Evolutionary conservation across 2,888 invertebrate species (phyloP), one percentile per base, ranked within the genome.

Genomic region (Hydrotaea diabolus): DNA sequence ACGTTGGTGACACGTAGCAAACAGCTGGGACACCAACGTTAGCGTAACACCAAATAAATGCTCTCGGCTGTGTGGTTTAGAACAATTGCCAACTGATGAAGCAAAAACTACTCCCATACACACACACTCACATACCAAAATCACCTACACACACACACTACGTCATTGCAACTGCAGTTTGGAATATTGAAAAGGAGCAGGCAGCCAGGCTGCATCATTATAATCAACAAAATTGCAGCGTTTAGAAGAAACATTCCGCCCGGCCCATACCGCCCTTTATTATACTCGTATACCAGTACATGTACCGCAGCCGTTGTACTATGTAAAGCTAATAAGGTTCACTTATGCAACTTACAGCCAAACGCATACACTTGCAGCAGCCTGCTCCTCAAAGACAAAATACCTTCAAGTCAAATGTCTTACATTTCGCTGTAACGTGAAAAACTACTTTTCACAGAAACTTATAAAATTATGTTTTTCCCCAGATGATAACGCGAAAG

Each of bases 351-450:
- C 21, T 66, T n/a, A 15, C 26, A 36, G 19, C 17, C 11, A 19
- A 0, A 19, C 36, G 15, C 64, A 31, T 9, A 36, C 64, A 36
- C 1, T 2, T 39, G 7, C 19, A 4, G 17, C 36, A 19, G 4
- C 69, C 19, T 43, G 19, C 46, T 4, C 21, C 21, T 11, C 13
- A n/a, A 36, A n/a, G 9, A 64, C 46, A 31, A 74, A 78, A 81
- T 69, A 73, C 46, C 84, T 85, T 66, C 2, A 79, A 81, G 84
- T 69, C 76, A 85, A 73, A 81, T 79, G 49, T 79, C 49, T 73
- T 59, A 77, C 73, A 81, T 55, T 43, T 73, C 57, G 21, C 15
- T 64, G 75, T 21, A 69, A 78, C 55, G 74, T 43, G 69, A 82
- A 71, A 36, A 21, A 17, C 31, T 74, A 57, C 23, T 73, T 59